Percentiles rank a stretch among this genome's conserved stretches.
Conservation (phyloP, 2,797 vertebrate genomes). For the Alectoris magna region DNA sequence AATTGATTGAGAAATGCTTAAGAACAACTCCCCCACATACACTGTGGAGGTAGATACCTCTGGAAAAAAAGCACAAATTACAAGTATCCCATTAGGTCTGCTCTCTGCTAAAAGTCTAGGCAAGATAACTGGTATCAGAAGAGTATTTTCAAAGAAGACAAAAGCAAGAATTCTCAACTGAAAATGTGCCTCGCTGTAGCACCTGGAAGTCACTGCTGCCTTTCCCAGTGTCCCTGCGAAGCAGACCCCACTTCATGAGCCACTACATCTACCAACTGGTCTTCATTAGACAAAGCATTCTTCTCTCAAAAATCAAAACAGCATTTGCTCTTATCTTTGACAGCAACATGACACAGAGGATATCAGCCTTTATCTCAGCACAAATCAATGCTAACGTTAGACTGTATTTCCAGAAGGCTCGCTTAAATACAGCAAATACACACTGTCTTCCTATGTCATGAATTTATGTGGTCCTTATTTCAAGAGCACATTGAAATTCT, state of each 20-base stretch:
- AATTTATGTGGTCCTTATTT: neutral
- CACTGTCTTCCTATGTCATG: neutral
- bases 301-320: conserved; percentile 22
- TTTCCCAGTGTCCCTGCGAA: neutral
- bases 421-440: neutral
- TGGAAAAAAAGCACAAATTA: neutral
- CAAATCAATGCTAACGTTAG: neutral
- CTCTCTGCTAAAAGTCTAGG: neutral
- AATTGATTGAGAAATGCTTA: neutral
- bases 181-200: neutral
- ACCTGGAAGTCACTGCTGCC: neutral
- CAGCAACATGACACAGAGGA: neutral
- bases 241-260: neutral
- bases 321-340: neutral
- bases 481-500: neutral
- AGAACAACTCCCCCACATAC: neutral
- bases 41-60: neutral
- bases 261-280: conserved; percentile 57
- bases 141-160: neutral
- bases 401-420: neutral
- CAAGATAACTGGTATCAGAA: neutral
- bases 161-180: neutral
- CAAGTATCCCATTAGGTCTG: neutral
- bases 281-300: conserved; percentile 57
- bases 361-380: neutral